These are phyloP conservation scores for Carassius auratus DNA, from an alignment of 2,113 vertebrate genomes.

Conservation along the genomic window DNA sequence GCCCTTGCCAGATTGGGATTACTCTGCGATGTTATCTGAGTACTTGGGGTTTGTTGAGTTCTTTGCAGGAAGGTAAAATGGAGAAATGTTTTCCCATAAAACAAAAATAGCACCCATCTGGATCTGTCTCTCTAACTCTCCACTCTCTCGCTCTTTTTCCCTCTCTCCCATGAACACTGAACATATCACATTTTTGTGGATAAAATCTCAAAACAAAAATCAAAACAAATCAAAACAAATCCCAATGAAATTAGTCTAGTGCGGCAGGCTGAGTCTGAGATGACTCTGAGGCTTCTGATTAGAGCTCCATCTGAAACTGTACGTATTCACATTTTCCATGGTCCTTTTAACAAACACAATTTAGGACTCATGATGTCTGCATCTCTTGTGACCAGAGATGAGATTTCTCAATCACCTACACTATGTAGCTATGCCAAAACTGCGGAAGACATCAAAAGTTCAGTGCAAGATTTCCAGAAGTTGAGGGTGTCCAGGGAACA, in stretches of 20 bases:
- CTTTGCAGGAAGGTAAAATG: too few relatives aligned
- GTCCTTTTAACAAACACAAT: slow-evolving; percentile 40
- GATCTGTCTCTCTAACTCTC: slow-evolving; percentile 3
- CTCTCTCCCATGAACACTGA: neutral
- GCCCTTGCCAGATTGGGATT: too few relatives aligned
- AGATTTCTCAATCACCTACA: slow-evolving; percentile 41
- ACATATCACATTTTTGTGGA: slow-evolving; percentile 36
- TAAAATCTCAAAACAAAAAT: slow-evolving; percentile 49
- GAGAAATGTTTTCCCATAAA: too few relatives aligned
- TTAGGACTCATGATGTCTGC: slow-evolving; percentile 42
- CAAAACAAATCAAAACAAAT: slow-evolving; percentile 44
- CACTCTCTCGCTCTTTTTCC: neutral
- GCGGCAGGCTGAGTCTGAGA: slow-evolving; percentile 23
- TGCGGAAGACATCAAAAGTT: slow-evolving; percentile 43
- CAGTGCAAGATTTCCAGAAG: slow-evolving; percentile 43
- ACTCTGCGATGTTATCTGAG: too few relatives aligned
- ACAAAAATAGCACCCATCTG: slow-evolving; percentile 33
- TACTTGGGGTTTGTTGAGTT: too few relatives aligned
- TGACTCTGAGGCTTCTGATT: slow-evolving; percentile 37
- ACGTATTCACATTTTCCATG: slow-evolving; percentile 48
- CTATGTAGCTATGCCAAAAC: slow-evolving; percentile 35
- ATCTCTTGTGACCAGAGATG: slow-evolving; percentile 41
- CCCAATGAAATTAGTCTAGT: slow-evolving; percentile 41
- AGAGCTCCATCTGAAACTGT: slow-evolving; percentile 37
- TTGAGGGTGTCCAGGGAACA: slow-evolving; percentile 30